Evolutionary conservation across 2,888 invertebrate genomes (phyloP).

Genomic region (Cosmopolites sordidus): DNA sequence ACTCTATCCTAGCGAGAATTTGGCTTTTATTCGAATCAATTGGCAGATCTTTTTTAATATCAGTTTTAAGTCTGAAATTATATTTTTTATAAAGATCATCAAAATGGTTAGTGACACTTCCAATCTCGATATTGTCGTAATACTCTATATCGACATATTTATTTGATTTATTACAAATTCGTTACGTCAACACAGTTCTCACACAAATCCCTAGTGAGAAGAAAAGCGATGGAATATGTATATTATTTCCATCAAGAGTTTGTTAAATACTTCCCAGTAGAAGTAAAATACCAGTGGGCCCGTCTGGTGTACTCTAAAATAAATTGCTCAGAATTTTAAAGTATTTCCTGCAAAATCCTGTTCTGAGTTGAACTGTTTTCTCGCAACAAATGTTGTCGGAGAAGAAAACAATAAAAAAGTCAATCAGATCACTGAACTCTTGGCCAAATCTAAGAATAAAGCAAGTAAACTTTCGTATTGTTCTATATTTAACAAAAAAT

Average conservation of each 20-base stretch:
- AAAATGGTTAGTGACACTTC: slow-evolving; percentile 25
- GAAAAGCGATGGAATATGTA: slow-evolving; percentile 10
- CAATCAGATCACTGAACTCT: not conserved
- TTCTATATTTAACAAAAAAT: too few species aligned
- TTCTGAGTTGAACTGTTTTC: not conserved
- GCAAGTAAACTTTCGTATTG: too few species aligned
- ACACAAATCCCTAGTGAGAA: too few species aligned
- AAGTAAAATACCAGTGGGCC: slow-evolving; percentile 27
- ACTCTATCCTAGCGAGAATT: slow-evolving; percentile 65
- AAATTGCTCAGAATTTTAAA: slow-evolving; percentile 24
- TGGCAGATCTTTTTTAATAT: slow-evolving; percentile 35
- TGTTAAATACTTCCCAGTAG: slow-evolving; percentile 14
- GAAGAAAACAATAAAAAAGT: not conserved
- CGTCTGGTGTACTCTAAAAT: slow-evolving; percentile 22
- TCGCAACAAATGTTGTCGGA: not conserved
- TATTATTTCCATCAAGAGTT: slow-evolving; percentile 15
- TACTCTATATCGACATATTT: too few species aligned
- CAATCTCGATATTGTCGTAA: slow-evolving; percentile 28
- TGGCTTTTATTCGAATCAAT: slow-evolving; percentile 43
- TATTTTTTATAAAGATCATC: slow-evolving; percentile 32
- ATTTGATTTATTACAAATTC: not conserved
- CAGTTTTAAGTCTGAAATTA: slow-evolving; percentile 30
- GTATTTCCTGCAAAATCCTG: slow-evolving; percentile 31
- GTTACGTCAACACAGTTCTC: not conserved
- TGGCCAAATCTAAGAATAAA: too few species aligned